Evolutionary conservation across 2,113 vertebrate species (phyloP).

Genomic region (Pituophis catenifer): DNA sequence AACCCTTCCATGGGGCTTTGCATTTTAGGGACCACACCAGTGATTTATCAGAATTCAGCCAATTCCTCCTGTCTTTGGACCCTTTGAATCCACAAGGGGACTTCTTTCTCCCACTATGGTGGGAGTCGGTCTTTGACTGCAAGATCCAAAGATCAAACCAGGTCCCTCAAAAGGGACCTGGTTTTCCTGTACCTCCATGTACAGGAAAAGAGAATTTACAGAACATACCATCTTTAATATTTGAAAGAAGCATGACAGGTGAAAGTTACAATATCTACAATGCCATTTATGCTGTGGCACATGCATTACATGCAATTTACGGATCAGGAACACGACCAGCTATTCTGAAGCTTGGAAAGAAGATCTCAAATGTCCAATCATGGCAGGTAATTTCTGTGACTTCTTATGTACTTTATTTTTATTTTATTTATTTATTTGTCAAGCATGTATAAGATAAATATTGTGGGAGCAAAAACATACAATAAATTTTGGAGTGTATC

Average conservation of each 20-base stretch:
- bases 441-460: no score
- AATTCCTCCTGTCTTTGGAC: no score
- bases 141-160: neutral
- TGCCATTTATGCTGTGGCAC: neutral
- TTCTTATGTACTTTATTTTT: neutral
- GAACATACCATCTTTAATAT: neutral
- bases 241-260: neutral
- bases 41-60: neutral
- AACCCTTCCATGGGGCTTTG: neutral
- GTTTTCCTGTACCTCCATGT: neutral
- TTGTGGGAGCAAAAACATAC: no score
- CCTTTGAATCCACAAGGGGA: no score
- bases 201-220: neutral
- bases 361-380: neutral
- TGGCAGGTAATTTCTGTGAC: neutral
- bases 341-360: neutral
- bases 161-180: neutral
- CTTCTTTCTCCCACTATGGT: neutral
- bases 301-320: neutral
- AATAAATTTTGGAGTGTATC: no score
- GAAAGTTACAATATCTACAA: neutral
- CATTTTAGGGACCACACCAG: neutral
- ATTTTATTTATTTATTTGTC: no score
- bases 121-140: neutral
- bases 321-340: neutral